Evolutionary conservation across 2,797 vertebrate genomes (phyloP).

Genomic region (Numenius phaeopus): DNA sequence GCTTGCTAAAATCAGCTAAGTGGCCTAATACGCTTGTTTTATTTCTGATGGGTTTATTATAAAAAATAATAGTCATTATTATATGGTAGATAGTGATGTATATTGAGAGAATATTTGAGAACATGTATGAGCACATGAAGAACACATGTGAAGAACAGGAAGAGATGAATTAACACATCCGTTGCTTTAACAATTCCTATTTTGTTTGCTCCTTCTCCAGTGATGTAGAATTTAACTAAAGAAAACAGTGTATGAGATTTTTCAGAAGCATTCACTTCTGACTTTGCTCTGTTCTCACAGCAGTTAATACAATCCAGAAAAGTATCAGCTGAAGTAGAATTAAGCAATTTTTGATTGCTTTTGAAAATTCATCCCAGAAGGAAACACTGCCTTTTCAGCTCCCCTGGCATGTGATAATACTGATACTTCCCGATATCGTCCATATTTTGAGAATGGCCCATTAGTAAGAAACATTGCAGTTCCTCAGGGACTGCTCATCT

Average conservation of each 20-base stretch:
- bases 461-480: not conserved
- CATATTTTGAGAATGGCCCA: not conserved
- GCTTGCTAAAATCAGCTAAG: not conserved
- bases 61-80: not conserved
- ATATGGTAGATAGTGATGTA: not conserved
- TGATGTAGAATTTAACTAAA: not conserved
- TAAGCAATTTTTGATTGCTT: not conserved
- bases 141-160: not conserved
- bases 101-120: not conserved
- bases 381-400: not conserved
- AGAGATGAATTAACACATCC: not conserved
- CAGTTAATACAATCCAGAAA: not conserved
- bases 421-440: not conserved
- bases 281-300: not conserved
- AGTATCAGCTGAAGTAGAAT: not conserved
- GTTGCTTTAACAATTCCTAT: not conserved
- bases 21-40: not conserved
- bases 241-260: not conserved
- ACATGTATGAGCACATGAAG: not conserved
- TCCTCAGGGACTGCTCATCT: slow-evolving; percentile 7
- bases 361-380: not conserved
- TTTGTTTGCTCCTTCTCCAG: not conserved
- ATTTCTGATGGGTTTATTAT: not conserved
- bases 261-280: not conserved
- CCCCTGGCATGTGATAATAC: not conserved